Conservation (phyloP, 2,888 invertebrate species). For the Choreutis nemorana region DNA sequence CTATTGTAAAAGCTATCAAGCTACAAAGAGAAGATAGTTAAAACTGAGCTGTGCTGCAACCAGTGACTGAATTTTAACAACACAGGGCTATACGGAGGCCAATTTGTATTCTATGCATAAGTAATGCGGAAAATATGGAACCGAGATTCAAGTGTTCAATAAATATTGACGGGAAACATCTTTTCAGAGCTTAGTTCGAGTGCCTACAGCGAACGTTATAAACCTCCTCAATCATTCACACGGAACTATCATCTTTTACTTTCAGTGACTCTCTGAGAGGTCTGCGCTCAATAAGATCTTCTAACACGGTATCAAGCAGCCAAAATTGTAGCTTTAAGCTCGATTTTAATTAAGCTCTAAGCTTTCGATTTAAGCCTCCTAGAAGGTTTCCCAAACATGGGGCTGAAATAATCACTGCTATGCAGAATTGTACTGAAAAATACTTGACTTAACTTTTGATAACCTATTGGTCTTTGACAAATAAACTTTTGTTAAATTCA, state of each 20-base stretch:
- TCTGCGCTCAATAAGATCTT: too few relatives aligned
- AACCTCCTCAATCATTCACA: neutral
- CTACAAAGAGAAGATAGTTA: constrained; percentile 9
- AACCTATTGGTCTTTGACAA: too few relatives aligned
- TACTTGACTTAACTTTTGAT: too few relatives aligned
- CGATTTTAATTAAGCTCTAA: too few relatives aligned
- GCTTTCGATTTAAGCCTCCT: too few relatives aligned
- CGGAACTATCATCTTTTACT: neutral
- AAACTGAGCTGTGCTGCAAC: constrained; percentile 10
- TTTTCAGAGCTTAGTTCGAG: neutral
- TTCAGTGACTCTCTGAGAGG: too few relatives aligned
- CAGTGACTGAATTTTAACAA: constrained; percentile 52
- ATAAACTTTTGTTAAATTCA: too few relatives aligned
- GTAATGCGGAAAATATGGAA: constrained; percentile 56
- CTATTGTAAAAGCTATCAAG: constrained; percentile 5
- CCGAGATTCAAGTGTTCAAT: constrained; percentile 42
- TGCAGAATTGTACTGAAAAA: too few relatives aligned
- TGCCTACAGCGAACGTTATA: neutral
- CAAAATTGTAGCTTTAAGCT: too few relatives aligned
- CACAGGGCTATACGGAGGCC: constrained; percentile 36
- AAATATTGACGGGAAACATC: constrained; percentile 32
- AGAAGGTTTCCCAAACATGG: too few relatives aligned
- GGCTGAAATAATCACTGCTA: too few relatives aligned
- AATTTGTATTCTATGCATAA: constrained; percentile 63
- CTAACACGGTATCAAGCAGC: too few relatives aligned